Base-by-base conservation (phyloP, 2,797 vertebrate species). In the Hapalemur alaotrensis region DNA sequence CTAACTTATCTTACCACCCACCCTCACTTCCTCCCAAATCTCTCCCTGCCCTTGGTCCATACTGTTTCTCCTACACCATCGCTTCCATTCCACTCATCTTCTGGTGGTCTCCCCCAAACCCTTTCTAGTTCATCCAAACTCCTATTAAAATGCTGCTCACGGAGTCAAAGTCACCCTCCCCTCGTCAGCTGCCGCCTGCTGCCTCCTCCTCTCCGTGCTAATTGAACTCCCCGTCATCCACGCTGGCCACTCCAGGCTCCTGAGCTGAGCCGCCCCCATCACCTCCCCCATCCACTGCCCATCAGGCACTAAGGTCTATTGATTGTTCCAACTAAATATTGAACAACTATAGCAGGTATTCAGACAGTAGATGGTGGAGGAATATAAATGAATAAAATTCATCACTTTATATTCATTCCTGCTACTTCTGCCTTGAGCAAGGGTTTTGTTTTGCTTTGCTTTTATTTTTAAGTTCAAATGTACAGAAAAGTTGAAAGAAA, bases 321-420 rank as follows among this genome's bases (percentile, higher is more conserved):
- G 97, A 98, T 97, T 89, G 79, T 94, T 97, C 91, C 75, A 78
- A 97, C 86, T 94, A 88, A 91, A 96, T 97, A 96, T 87, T 94
- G 96, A 97, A 91, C 93, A 95, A 83, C 88, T 91, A 93, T 35
- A 52, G 94, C 54, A 65, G 35, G 63, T 93, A 92, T 96, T 95
- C 89, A 97, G 95, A 96, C 79, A 94, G 91, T 86, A 94, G 93
- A 86, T 93, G 94, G 94, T 91, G 57, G 93, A 93, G 48, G 95
- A 98, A 97, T 98, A 96, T 91, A 95, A 97, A 97, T 97, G 96
- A 96, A 96, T 91, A 97, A 92, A 95, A 92, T 92, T 59, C 73
- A 89, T 91, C 85, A 93, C 91, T 97, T 96, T 92, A 80, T 89
- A 97, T 96, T 97, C 96, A 94, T 84, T 67, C 89, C 88, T 83